These are phyloP conservation scores for Altica lythri DNA, from an alignment of 2,888 invertebrate species.

Conservation along the genomic window DNA sequence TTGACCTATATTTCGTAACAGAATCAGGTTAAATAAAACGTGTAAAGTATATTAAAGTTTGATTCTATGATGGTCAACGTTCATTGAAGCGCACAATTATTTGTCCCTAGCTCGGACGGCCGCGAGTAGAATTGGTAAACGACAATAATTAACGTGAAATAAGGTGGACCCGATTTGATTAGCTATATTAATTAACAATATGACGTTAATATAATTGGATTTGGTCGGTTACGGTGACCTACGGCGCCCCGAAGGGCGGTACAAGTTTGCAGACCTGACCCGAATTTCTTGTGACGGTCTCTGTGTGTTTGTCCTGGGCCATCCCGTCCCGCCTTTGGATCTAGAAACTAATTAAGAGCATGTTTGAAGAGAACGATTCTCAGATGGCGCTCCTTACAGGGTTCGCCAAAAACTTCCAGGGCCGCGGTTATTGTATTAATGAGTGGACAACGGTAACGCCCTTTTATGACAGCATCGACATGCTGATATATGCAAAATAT, in stretches of 20 bases:
- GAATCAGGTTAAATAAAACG: no score
- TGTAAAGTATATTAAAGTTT: no score
- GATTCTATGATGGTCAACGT: no score
- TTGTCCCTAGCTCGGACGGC: no score
- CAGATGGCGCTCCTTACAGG: conserved; percentile 19
- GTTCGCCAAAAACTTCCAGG: not conserved
- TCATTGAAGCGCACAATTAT: no score
- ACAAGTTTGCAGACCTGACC: conserved; percentile 36
- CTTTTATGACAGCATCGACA: not conserved
- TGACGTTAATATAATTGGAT: conserved; percentile 41
- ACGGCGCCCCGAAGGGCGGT: conserved; percentile 26
- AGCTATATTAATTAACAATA: conserved; percentile 36
- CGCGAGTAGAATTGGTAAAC: not conserved
- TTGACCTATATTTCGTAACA: no score
- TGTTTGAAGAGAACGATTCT: conserved; percentile 27
- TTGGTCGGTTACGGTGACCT: conserved; percentile 34
- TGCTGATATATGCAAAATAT: no score
- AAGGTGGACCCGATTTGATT: conserved; percentile 35
- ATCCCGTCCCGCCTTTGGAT: conserved; percentile 22
- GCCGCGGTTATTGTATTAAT: conserved; percentile 14
- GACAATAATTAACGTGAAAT: conserved; percentile 33
- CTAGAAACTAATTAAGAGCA: conserved; percentile 40
- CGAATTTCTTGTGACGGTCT: conserved; percentile 36
- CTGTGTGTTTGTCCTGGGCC: conserved; percentile 22
- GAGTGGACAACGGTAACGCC: conserved; percentile 17